phyloP scores from a whole-genome alignment of 1,140 invertebrate genomes.

The Capitella teleta region DNA sequence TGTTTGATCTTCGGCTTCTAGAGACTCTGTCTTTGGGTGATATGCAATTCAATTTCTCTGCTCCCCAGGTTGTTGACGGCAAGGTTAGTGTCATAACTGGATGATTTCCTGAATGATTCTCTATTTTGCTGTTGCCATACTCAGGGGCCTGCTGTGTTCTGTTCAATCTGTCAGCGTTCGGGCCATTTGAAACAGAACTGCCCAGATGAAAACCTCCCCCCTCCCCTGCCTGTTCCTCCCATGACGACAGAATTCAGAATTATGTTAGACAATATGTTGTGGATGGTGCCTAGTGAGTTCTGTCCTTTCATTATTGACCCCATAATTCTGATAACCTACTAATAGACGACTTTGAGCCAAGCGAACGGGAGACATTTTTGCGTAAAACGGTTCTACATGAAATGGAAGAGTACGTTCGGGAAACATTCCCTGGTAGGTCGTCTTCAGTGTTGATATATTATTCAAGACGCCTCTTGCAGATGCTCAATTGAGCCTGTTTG shows the following conservation, averaged over 20 bases:
- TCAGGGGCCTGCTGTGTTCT: slow-evolving; percentile 44
- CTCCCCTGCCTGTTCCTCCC: slow-evolving; percentile 33
- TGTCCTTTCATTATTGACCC: neutral
- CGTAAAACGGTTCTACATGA: neutral
- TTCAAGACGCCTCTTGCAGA: slow-evolving; percentile 21
- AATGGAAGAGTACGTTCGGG: neutral
- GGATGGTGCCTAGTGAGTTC: slow-evolving; percentile 25
- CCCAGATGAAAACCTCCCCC: slow-evolving; percentile 46
- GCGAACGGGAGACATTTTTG: neutral
- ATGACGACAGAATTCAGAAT: slow-evolving; percentile 21
- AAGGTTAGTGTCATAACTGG: too few relatives aligned
- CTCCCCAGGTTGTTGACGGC: too few relatives aligned
- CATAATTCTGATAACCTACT: too few relatives aligned
- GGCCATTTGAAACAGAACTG: slow-evolving; percentile 47
- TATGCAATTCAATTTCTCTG: too few relatives aligned
- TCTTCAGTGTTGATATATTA: neutral
- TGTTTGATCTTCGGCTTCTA: too few relatives aligned
- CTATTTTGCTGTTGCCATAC: neutral
- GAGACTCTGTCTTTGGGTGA: too few relatives aligned
- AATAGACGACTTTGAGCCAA: slow-evolving; percentile 32
- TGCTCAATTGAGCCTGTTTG: slow-evolving; percentile 47
- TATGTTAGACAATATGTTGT: slow-evolving; percentile 19
- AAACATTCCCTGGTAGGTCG: neutral
- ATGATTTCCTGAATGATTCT: too few relatives aligned
- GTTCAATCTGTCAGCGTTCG: slow-evolving; percentile 45